phyloP scores from a whole-genome alignment of 2,888 invertebrate species.

The Dichetophora obliterata region DNA sequence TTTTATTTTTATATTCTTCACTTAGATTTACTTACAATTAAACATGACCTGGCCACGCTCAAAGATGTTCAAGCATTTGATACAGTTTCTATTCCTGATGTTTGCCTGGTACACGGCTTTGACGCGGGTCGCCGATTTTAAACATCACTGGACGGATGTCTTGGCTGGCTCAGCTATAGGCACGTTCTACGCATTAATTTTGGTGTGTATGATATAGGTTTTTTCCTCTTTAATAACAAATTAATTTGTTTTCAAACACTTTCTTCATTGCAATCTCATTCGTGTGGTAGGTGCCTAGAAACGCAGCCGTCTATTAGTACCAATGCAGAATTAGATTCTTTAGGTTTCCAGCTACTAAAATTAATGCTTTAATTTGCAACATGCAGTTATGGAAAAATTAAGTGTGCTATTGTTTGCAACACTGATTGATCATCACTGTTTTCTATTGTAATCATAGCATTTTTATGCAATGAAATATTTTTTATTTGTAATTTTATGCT shows the following conservation, averaged over 20 bases:
- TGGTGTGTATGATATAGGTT: conserved; percentile 70
- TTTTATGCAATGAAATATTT: background rate
- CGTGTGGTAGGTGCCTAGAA: background rate
- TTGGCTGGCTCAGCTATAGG: conserved; percentile 84
- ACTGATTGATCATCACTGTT: background rate
- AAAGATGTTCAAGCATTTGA: conserved; percentile 82
- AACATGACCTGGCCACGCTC: conserved; percentile 85
- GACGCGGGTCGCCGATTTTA: conserved; percentile 93
- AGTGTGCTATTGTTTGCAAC: background rate
- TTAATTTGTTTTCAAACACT: background rate
- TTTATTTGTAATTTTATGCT: background rate
- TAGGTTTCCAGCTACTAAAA: background rate
- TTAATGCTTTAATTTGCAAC: background rate
- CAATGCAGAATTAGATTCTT: too few relatives aligned
- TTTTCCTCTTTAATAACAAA: background rate
- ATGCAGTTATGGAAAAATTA: background rate
- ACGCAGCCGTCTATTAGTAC: too few relatives aligned
- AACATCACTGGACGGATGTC: conserved; percentile 98
- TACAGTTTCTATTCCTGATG: conserved; percentile 85
- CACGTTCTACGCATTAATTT: conserved; percentile 75
- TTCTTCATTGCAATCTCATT: background rate
- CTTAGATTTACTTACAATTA: conserved; percentile 89
- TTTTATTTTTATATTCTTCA: background rate
- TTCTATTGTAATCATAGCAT: background rate
- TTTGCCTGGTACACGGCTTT: conserved; percentile 88